Evolutionary conservation across 2,888 invertebrate genomes (phyloP).

Genomic region (Lasioglossum villosulum): DNA sequence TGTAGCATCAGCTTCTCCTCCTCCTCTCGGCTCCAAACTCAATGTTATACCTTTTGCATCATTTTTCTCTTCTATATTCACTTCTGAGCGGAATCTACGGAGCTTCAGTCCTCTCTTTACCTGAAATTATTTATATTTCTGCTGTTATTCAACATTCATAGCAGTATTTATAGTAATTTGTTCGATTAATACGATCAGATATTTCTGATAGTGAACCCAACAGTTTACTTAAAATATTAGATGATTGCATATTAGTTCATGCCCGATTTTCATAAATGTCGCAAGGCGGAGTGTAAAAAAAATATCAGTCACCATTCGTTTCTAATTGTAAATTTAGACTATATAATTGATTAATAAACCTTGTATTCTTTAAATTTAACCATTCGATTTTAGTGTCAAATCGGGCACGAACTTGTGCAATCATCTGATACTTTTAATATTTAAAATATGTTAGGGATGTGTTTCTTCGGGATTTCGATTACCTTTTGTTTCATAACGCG

Average conservation of each 20-base stretch:
- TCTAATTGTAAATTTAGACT: too few relatives aligned
- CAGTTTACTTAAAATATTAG: background rate
- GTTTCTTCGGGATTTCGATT: background rate
- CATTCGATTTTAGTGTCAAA: too few relatives aligned
- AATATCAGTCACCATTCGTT: too few relatives aligned
- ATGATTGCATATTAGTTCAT: too few relatives aligned
- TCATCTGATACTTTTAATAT: background rate
- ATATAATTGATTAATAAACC: too few relatives aligned
- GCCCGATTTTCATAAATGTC: too few relatives aligned
- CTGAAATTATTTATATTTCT: slow-evolving; percentile 63
- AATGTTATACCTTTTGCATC: slow-evolving; percentile 77
- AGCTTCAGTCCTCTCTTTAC: slow-evolving; percentile 83
- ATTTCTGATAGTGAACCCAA: background rate
- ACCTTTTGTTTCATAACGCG: slow-evolving; percentile 83
- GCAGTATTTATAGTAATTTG: background rate
- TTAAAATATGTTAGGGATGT: background rate
- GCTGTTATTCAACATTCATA: background rate
- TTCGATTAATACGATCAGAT: background rate
- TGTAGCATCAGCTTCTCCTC: slow-evolving; percentile 83
- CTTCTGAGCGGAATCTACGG: slow-evolving; percentile 83
- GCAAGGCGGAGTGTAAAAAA: too few relatives aligned
- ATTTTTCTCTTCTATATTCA: slow-evolving; percentile 83
- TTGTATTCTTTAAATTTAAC: too few relatives aligned
- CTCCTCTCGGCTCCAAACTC: slow-evolving; percentile 81
- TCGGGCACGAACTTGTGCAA: too few relatives aligned